These are phyloP conservation scores for Phoenicopterus ruber DNA, from an alignment of 2,113 vertebrate species.

Conservation along the genomic window DNA sequence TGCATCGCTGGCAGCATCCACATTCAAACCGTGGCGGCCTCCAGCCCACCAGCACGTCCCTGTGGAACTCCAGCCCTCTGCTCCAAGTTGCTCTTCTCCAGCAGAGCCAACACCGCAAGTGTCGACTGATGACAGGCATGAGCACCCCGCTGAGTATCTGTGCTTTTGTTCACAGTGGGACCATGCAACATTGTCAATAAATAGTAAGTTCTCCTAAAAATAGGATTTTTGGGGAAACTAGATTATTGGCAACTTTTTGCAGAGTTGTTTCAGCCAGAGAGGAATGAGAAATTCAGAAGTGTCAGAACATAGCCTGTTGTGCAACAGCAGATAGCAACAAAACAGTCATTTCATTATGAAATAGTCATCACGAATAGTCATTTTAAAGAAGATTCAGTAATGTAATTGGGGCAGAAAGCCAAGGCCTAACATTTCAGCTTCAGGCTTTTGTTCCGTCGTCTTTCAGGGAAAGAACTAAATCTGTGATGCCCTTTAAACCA, in stretches of 20 bases:
- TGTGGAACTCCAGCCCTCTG: background rate
- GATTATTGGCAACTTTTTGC: background rate
- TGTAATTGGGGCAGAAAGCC: background rate
- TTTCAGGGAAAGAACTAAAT: background rate
- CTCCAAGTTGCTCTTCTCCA: background rate
- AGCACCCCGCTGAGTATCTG: background rate
- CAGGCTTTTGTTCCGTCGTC: background rate
- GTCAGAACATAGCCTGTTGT: background rate
- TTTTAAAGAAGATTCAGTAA: background rate
- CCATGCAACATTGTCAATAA: background rate
- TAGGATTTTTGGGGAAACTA: background rate
- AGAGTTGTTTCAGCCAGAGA: background rate
- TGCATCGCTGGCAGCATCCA: background rate
- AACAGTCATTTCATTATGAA: background rate
- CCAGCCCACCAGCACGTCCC: background rate
- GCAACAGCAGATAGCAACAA: background rate
- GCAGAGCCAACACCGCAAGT: background rate
- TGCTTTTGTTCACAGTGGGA: background rate
- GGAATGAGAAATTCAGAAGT: background rate
- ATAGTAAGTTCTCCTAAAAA: background rate
- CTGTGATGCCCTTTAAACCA: background rate
- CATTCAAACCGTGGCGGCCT: background rate
- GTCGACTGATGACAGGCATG: background rate
- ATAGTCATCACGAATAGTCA: background rate
- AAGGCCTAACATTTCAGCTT: background rate